Percentiles rank a stretch among this genome's conserved stretches.
These are phyloP conservation scores for Gadopsis bispinosus DNA, from an alignment of 2,797 vertebrate genomes.

Conservation along the genomic window DNA sequence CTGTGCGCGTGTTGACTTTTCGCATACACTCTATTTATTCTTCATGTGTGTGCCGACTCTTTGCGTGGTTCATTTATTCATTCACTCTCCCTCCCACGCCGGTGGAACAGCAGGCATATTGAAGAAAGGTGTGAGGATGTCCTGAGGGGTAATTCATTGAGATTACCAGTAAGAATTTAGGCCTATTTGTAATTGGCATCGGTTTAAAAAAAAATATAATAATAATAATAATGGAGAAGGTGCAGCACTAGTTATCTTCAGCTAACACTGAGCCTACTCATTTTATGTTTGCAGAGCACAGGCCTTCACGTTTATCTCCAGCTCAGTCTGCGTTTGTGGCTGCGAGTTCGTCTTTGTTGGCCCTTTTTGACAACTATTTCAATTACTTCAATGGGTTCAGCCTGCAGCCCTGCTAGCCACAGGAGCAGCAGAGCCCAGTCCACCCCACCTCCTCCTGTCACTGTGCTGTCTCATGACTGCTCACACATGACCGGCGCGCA, in stretches of 20 bases:
- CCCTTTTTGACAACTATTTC: conserved; percentile 55
- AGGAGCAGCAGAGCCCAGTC: conserved; percentile 35
- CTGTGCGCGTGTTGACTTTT: conserved; percentile 59
- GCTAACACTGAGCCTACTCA: background rate
- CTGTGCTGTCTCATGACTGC: conserved; percentile 84
- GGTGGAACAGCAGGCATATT: conserved; percentile 24
- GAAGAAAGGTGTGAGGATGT: conserved; percentile 19
- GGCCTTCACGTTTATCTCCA: conserved; percentile 10
- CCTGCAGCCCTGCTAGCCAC: conserved; percentile 15
- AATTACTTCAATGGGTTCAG: conserved; percentile 57
- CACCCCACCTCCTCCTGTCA: conserved; percentile 50
- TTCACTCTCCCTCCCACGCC: conserved; percentile 34
- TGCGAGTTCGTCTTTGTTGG: conserved; percentile 27
- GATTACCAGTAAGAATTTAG: background rate
- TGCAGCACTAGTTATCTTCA: background rate
- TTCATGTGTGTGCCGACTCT: conserved; percentile 49
- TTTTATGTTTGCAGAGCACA: background rate
- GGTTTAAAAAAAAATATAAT: background rate
- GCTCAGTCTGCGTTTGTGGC: conserved; percentile 26
- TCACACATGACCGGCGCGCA: conserved; percentile 84
- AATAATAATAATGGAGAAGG: background rate
- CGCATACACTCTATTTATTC: conserved; percentile 69
- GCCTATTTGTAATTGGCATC: background rate
- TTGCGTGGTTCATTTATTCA: conserved; percentile 54
- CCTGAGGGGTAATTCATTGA: background rate